Conservation (phyloP, 2,797 vertebrate species). For the Delichon dasypus region DNA sequence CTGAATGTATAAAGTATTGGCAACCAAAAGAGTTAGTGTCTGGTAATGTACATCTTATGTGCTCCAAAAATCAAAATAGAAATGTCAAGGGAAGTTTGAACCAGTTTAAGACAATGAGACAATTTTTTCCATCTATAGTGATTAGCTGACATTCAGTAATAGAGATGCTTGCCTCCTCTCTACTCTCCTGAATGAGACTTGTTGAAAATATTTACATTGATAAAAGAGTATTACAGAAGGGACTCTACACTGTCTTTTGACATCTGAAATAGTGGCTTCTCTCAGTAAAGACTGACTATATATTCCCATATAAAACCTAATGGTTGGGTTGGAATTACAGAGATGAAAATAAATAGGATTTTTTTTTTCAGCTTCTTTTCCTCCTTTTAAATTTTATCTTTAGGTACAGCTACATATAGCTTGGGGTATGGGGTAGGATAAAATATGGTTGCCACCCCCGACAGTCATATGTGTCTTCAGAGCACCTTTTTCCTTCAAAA, state of each 20-base stretch:
- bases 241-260: neutral
- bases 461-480: neutral
- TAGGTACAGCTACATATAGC: neutral
- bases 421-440: neutral
- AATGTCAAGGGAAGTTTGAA: neutral
- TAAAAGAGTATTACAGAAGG: neutral
- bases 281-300: neutral
- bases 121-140: neutral
- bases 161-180: neutral
- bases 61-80: neutral
- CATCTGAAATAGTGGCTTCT: neutral
- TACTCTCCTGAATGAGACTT: neutral
- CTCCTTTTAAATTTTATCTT: neutral
- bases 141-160: neutral
- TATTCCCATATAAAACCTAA: neutral
- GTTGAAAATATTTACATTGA: neutral
- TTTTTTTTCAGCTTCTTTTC: neutral
- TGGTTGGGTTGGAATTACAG: fast-evolving
- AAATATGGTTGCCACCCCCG: neutral
- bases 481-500: neutral
- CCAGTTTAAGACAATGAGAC: neutral
- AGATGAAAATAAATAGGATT: neutral
- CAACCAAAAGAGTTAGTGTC: neutral
- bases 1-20: neutral
- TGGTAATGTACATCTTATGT: neutral